Evolutionary conservation across 2,888 invertebrate species (phyloP).

Genomic region (Leptura quadrifasciata): DNA sequence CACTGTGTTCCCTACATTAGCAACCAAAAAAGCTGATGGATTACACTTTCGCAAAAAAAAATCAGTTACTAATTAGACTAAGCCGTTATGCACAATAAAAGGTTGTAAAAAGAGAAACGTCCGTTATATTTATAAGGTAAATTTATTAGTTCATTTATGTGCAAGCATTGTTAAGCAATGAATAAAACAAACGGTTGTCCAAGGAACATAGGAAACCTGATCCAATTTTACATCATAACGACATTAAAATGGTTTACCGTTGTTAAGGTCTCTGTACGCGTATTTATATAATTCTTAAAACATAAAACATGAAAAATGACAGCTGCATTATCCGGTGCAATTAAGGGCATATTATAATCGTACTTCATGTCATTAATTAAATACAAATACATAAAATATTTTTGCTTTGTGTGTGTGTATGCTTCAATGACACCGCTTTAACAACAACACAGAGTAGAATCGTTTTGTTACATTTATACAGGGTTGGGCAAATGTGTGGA

Average conservation of each 20-base stretch:
- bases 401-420: too few relatives aligned
- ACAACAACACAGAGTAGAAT: too few relatives aligned
- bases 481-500: too few relatives aligned
- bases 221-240: slow-evolving; percentile 21
- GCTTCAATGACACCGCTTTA: too few relatives aligned
- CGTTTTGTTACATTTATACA: too few relatives aligned
- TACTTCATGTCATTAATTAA: too few relatives aligned
- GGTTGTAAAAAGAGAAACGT: slow-evolving; percentile 10
- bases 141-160: slow-evolving; percentile 27
- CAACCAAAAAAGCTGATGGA: background rate
- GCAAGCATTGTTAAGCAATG: slow-evolving; percentile 22
- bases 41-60: slow-evolving; percentile 8
- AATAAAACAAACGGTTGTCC: slow-evolving; percentile 23
- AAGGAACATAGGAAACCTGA: slow-evolving; percentile 15
- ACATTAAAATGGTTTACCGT: slow-evolving; percentile 15
- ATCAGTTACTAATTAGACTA: slow-evolving; percentile 8
- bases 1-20: background rate
- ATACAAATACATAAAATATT: too few relatives aligned
- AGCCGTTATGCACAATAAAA: slow-evolving; percentile 10
- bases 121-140: slow-evolving; percentile 16
- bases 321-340: background rate
- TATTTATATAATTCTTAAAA: background rate
- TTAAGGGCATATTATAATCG: background rate
- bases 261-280: background rate
- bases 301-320: background rate